Evolutionary conservation across 2,888 invertebrate genomes (phyloP).

Genomic region (Clepsis dumicolana): DNA sequence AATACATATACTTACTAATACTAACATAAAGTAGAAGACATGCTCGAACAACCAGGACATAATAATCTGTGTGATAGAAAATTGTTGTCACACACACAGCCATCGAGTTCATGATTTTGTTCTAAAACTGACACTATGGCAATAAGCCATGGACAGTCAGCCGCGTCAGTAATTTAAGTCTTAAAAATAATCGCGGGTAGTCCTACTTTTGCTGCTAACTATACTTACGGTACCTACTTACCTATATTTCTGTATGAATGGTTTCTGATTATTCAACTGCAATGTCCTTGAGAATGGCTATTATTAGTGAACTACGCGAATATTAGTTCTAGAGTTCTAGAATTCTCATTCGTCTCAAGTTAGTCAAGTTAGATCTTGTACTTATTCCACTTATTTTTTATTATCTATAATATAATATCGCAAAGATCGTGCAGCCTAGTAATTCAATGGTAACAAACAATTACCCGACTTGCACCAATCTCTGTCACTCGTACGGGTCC

Average conservation of each 20-base stretch:
- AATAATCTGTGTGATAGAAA: neutral
- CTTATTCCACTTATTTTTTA: neutral
- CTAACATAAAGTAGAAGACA: too few relatives aligned
- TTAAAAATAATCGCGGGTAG: too few relatives aligned
- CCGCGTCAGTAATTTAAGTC: too few relatives aligned
- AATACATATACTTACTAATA: too few relatives aligned
- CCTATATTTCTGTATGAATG: neutral
- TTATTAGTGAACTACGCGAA: neutral
- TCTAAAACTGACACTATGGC: neutral
- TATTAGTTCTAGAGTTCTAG: neutral
- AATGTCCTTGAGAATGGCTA: neutral
- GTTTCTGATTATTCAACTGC: neutral
- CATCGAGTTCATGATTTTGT: neutral
- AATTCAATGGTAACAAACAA: neutral
- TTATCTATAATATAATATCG: neutral
- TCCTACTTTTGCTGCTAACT: neutral
- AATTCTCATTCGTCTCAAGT: too few relatives aligned
- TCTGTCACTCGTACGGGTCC: neutral
- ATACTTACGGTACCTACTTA: too few relatives aligned
- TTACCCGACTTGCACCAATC: constrained; percentile 1
- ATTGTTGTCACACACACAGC: neutral
- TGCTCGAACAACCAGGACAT: neutral
- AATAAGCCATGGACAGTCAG: neutral
- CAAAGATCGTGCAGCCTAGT: constrained; percentile 4
- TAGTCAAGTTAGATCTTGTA: too few relatives aligned